Evolutionary conservation across 2,888 invertebrate genomes (phyloP), one percentile per base, ranked within the genome.

Genomic region (Tenthredo livida): DNA sequence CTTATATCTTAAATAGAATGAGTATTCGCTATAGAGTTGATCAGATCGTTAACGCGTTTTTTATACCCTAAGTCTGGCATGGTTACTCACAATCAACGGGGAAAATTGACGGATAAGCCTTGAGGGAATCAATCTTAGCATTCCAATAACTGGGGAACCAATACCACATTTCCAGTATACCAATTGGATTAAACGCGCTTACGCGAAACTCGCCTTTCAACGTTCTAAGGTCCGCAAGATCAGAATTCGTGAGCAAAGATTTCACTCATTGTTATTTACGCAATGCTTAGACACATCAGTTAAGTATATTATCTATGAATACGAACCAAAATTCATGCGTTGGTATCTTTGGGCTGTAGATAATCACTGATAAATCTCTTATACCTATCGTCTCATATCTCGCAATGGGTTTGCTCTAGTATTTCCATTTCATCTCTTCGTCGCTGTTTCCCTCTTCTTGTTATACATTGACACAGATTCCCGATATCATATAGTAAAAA

Each of bases 341-440:
- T n/a, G 43, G 43, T 54, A 73, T n/a, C 9, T n/a, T 29, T 1
- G 1, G 21, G 5, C 40, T 21, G 43, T 21, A 40, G 21, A 43
- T 73, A 43, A 73, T 73, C 40, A 43, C 72, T 73, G 21, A 73
- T 43, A 43, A 73, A 73, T 73, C 72, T 73, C 21, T n/a, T n/a
- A n/a, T n/a, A n/a, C n/a, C 21, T 2, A 15, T 73, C n/a, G 21
- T 17, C 9, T 43, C 33, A 70, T 25, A n/a, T 9, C 72, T 70
- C 1, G 70, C 70, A 2, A 9, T 37, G 29, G n/a, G 37, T 70
- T n/a, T 6, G 17, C n/a, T 37, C 37, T 29, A n/a, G n/a, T n/a
- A 70, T 70, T 29, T 6, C n/a, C n/a, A 37, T 37, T 37, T 70
- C 25, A 70, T 70, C 70, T 70, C 37, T 70, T n/a, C n/a, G 17